Evolutionary conservation across 2,797 vertebrate species (phyloP).

Genomic region (Pangasius sanitwongsei): DNA sequence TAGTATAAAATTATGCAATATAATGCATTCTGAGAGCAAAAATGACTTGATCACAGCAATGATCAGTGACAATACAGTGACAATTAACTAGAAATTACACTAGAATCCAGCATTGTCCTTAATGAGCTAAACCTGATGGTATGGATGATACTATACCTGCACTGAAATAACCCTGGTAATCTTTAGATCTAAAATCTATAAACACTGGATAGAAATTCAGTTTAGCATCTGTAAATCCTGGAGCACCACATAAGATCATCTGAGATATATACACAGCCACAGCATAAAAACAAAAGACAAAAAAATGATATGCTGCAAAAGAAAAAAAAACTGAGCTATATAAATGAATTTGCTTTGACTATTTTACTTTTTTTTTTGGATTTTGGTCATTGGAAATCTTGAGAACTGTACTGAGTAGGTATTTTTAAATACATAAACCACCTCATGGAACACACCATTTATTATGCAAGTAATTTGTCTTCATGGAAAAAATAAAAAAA

Average conservation of each 20-base stretch:
- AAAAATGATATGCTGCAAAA: no score
- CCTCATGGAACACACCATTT: neutral
- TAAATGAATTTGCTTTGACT: neutral
- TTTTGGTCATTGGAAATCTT: neutral
- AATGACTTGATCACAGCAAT: neutral
- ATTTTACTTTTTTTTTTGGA: no score
- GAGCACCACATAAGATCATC: neutral
- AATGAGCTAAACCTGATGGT: neutral
- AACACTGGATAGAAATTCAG: neutral
- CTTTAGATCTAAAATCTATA: neutral
- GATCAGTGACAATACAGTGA: no score
- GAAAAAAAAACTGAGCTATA: neutral
- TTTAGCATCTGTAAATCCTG: neutral
- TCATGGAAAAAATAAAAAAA: neutral
- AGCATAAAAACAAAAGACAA: neutral
- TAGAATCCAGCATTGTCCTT: neutral
- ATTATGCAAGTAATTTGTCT: neutral
- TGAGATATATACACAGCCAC: neutral
- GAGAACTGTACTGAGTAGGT: neutral
- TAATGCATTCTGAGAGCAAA: neutral
- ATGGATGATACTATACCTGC: neutral
- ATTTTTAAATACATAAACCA: neutral
- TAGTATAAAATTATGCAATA: no score
- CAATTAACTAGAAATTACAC: neutral
- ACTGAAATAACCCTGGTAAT: neutral